phyloP scores from a whole-genome alignment of 2,888 invertebrate genomes.

The Diplazon laetatorius region DNA sequence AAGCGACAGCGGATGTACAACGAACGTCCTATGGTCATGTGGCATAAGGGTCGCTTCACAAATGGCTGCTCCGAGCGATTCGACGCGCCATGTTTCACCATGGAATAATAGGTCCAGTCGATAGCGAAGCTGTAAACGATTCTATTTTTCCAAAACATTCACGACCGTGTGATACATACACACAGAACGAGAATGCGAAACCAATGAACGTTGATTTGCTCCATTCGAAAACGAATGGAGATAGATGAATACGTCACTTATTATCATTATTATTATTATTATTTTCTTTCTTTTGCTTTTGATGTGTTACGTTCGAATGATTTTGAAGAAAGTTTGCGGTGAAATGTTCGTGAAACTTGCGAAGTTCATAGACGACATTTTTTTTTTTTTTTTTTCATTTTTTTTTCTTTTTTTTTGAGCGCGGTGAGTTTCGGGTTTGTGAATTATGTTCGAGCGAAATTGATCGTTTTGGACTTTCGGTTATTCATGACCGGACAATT shows the following conservation, averaged over 20 bases:
- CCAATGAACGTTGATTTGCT: conserved; percentile 58
- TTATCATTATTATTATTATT: too few relatives aligned
- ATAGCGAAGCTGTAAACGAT: conserved; percentile 11
- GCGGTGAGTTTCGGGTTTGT: too few relatives aligned
- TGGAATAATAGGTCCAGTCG: conserved; percentile 38
- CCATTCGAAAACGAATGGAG: conserved; percentile 45
- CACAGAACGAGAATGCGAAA: conserved; percentile 31
- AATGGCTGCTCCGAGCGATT: conserved; percentile 50
- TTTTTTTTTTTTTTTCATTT: too few relatives aligned
- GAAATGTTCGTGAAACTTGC: too few relatives aligned
- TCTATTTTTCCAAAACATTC: conserved; percentile 31
- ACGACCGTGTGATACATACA: conserved; percentile 29
- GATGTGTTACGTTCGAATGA: too few relatives aligned
- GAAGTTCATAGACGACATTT: too few relatives aligned
- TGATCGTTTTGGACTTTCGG: too few relatives aligned
- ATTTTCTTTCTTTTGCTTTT: too few relatives aligned
- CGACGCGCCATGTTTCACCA: conserved; percentile 49
- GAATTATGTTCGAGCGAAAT: too few relatives aligned
- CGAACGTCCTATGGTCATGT: neutral
- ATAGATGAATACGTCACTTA: conserved; percentile 53
- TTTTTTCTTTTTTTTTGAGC: too few relatives aligned
- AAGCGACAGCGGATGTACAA: conserved; percentile 28
- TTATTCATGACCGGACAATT: too few relatives aligned
- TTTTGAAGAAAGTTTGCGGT: too few relatives aligned
- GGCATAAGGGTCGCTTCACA: conserved; percentile 3